phyloP scores from a whole-genome alignment of 2,113 vertebrate species.

The Sakesphorus luctuosus region DNA sequence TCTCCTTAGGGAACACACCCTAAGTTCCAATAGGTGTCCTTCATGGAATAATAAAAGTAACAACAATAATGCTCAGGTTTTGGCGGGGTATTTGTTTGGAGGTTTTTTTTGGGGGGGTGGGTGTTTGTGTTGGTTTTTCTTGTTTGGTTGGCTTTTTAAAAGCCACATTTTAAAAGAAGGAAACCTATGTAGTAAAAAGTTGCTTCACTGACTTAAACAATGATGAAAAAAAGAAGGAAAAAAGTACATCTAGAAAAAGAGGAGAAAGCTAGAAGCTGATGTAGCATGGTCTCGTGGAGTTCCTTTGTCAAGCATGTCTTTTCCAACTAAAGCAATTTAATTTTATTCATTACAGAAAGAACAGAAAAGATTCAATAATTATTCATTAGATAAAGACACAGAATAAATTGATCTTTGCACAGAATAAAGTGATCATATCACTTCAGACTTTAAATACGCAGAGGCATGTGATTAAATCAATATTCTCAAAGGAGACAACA shows the following conservation, averaged over 20 bases:
- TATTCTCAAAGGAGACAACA: constrained; percentile 23
- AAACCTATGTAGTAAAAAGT: neutral
- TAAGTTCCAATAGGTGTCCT: neutral
- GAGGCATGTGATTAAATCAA: constrained; percentile 19
- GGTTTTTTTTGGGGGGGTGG: too few species aligned
- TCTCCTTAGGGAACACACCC: neutral
- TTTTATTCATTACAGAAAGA: neutral
- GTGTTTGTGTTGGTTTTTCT: too few species aligned
- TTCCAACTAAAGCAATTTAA: neutral
- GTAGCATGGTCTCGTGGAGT: neutral
- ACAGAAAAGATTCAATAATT: neutral
- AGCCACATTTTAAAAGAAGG: neutral
- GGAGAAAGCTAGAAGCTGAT: neutral
- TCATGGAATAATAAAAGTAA: neutral
- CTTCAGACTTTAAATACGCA: constrained; percentile 33
- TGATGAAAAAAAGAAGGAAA: neutral
- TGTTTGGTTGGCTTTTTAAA: neutral
- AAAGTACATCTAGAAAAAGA: neutral
- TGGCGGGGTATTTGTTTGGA: too few species aligned
- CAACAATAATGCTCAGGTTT: neutral
- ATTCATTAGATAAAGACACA: neutral
- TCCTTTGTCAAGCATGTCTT: neutral
- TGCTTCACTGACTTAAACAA: neutral
- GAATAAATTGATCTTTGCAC: constrained; percentile 41
- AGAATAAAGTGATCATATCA: neutral